Conservation (phyloP, 2,888 invertebrate species). For the Brachypterus glaber region DNA sequence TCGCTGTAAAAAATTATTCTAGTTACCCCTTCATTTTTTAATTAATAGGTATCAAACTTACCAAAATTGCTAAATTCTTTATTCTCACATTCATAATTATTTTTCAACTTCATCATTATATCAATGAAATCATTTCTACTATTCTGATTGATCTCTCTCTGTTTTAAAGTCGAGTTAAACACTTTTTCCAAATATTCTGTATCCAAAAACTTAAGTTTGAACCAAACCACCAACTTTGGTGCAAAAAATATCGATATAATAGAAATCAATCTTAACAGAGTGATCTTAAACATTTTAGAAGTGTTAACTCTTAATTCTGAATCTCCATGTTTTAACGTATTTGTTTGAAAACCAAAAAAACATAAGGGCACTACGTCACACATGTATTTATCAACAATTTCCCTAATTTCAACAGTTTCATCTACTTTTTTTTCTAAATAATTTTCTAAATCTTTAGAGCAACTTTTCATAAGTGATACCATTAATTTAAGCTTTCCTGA, state of each 20-base stretch:
- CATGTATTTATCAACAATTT: slow-evolving; percentile 36
- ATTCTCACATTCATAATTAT: too few relatives aligned
- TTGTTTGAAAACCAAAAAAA: slow-evolving; percentile 41
- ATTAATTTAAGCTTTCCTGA: slow-evolving; percentile 46
- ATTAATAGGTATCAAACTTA: too few relatives aligned
- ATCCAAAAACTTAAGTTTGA: slow-evolving; percentile 34
- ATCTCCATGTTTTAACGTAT: slow-evolving; percentile 34
- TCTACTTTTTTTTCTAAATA: slow-evolving; percentile 26
- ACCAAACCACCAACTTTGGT: slow-evolving; percentile 32
- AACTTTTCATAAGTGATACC: slow-evolving; percentile 41
- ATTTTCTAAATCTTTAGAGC: slow-evolving; percentile 31
- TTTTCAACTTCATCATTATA: slow-evolving; percentile 35
- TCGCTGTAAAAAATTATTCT: too few relatives aligned
- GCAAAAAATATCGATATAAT: slow-evolving; percentile 32
- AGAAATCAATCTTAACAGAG: slow-evolving; percentile 25
- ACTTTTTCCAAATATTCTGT: slow-evolving; percentile 31
- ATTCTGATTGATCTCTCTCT: slow-evolving; percentile 27
- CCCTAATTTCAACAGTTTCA: slow-evolving; percentile 29
- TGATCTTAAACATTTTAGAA: slow-evolving; percentile 32
- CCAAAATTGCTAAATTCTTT: too few relatives aligned
- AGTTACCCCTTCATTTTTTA: too few relatives aligned
- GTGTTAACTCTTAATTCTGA: slow-evolving; percentile 37
- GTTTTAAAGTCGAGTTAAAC: slow-evolving; percentile 31
- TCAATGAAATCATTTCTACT: slow-evolving; percentile 42
- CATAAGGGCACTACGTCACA: slow-evolving; percentile 42